phyloP scores from a whole-genome alignment of 2,888 invertebrate genomes.

The Scaptomyza tumidula region DNA sequence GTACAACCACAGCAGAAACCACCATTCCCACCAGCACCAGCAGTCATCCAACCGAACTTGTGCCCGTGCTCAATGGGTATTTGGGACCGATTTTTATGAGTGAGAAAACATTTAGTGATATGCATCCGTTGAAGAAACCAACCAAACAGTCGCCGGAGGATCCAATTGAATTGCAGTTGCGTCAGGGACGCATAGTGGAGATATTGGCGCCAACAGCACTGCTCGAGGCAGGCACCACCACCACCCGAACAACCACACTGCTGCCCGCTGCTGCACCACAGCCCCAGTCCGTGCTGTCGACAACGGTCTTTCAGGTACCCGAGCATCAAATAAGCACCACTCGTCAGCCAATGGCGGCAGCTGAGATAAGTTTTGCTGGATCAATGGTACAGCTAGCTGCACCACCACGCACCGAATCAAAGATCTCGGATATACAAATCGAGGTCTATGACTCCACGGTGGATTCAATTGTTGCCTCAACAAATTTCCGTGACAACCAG shows the following conservation, averaged over 20 bases:
- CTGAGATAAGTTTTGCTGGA: conserved; percentile 30
- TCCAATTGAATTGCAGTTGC: conserved; percentile 71
- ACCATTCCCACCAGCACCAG: conserved; percentile 4
- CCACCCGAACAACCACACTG: conserved; percentile 14
- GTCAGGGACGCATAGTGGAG: conserved; percentile 78
- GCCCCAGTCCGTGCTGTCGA: conserved; percentile 65
- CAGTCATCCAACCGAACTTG: conserved; percentile 21
- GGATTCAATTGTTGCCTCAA: conserved; percentile 82
- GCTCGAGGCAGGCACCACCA: no score
- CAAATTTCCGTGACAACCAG: conserved; percentile 80
- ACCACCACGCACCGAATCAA: conserved; percentile 77
- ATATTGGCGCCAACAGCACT: conserved; percentile 77
- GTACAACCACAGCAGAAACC: conserved; percentile 1
- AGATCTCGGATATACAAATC: conserved; percentile 83
- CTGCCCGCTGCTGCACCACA: conserved; percentile 11
- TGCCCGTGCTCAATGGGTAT: conserved; percentile 78
- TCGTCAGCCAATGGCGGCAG: conserved; percentile 46
- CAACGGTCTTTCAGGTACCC: conserved; percentile 78
- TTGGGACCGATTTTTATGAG: conserved; percentile 83
- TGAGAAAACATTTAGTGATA: conserved; percentile 78
- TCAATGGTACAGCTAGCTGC: conserved; percentile 17
- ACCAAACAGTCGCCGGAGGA: conserved; percentile 31
- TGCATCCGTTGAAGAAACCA: conserved; percentile 64
- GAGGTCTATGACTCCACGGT: conserved; percentile 83
- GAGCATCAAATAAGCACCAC: conserved; percentile 68